phyloP scores from a whole-genome alignment of 2,113 vertebrate species.

The Podarcis cretensis region DNA sequence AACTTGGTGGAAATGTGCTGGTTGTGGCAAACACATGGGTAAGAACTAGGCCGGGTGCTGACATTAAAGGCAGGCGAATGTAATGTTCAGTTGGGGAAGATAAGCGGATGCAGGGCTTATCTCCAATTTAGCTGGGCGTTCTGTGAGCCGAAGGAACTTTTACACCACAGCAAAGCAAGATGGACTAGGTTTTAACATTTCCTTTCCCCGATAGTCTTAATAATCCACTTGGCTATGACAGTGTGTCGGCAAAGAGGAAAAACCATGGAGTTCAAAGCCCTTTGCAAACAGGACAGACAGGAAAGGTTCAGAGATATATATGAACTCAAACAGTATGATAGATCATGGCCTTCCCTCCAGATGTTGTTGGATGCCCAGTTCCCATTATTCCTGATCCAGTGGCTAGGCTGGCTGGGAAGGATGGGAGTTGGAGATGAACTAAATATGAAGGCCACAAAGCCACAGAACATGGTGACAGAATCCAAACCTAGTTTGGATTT shows the following conservation, averaged over 20 bases:
- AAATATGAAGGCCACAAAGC: background rate
- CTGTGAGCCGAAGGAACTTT: slow-evolving; percentile 60
- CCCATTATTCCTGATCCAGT: background rate
- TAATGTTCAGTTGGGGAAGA: slow-evolving; percentile 54
- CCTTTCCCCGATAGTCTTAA: slow-evolving; percentile 46
- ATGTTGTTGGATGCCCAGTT: background rate
- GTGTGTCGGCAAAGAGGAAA: slow-evolving; percentile 38
- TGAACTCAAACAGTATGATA: slow-evolving; percentile 26
- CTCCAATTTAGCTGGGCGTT: slow-evolving; percentile 56
- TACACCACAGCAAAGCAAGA: background rate
- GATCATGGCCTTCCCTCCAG: background rate
- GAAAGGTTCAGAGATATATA: slow-evolving; percentile 31
- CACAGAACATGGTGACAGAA: slow-evolving; percentile 3
- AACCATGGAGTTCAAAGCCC: slow-evolving; percentile 38
- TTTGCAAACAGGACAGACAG: slow-evolving; percentile 42
- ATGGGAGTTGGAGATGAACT: background rate
- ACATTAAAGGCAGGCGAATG: slow-evolving; percentile 50
- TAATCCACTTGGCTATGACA: slow-evolving; percentile 44
- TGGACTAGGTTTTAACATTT: slow-evolving; percentile 40
- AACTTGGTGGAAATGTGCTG: slow-evolving; percentile 56
- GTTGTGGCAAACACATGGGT: slow-evolving; percentile 26
- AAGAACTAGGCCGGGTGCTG: slow-evolving; percentile 34
- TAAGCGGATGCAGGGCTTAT: slow-evolving; percentile 66
- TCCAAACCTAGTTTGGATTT: slow-evolving; percentile 1
- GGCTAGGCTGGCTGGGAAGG: background rate